Evolutionary conservation across 2,888 invertebrate species (phyloP).

Genomic region (Phymatocera aterrima): DNA sequence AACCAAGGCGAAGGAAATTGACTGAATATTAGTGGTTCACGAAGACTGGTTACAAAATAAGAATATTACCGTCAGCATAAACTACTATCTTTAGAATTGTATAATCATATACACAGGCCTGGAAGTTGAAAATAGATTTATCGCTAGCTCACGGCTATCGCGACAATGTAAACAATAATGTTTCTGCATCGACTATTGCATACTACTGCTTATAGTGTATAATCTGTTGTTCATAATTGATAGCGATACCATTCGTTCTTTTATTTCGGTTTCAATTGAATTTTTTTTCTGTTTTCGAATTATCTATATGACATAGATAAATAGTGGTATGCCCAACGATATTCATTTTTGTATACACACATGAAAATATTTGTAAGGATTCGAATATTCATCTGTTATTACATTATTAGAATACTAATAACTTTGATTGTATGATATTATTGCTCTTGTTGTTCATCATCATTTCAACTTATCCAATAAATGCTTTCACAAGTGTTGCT

Average conservation of each 20-base stretch:
- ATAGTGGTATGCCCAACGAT: no score
- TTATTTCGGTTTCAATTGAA: neutral
- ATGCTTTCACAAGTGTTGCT: no score
- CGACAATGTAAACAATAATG: conserved; percentile 28
- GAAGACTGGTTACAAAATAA: conserved; percentile 21
- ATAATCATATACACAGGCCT: neutral
- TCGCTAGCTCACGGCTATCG: neutral
- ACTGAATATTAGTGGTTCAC: conserved; percentile 32
- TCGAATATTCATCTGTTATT: no score
- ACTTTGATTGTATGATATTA: no score
- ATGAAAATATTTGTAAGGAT: no score
- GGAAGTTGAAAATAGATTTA: conserved; percentile 13
- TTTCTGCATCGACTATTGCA: neutral
- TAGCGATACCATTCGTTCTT: neutral
- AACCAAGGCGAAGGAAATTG: neutral
- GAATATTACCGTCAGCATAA: conserved; percentile 18
- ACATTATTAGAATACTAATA: no score
- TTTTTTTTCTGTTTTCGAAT: neutral
- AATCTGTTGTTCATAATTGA: conserved; percentile 5
- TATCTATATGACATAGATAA: conserved; percentile 27
- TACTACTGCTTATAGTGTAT: no score
- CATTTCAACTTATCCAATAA: no score
- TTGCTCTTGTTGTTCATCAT: no score
- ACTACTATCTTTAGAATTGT: neutral
- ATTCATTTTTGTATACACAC: no score